Evolutionary conservation across 2,888 invertebrate species (phyloP).

Genomic region (Cataglyphis livida): DNA sequence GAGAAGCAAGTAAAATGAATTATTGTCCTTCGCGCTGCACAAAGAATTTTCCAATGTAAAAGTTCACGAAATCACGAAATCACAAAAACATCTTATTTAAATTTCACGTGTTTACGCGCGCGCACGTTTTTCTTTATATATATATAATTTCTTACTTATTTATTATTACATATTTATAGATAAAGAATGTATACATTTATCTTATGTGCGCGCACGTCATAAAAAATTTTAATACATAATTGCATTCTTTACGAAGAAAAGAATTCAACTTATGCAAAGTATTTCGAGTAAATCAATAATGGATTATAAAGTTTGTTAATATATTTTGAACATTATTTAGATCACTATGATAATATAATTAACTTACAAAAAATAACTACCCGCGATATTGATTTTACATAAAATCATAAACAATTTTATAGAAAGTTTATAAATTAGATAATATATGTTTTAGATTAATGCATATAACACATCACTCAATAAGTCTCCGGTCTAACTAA

Average conservation of each 20-base stretch:
- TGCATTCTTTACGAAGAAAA: slow-evolving; percentile 15
- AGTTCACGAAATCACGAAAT: not conserved
- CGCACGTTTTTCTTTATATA: not conserved
- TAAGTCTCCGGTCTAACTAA: no score
- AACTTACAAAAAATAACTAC: not conserved
- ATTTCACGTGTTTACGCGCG: not conserved
- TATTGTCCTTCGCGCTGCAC: not conserved
- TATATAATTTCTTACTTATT: not conserved
- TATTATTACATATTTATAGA: not conserved
- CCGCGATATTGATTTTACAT: slow-evolving; percentile 5
- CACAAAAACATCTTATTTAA: not conserved
- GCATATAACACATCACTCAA: not conserved
- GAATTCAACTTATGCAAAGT: not conserved
- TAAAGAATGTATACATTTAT: not conserved
- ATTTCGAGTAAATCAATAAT: not conserved
- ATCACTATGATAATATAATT: not conserved
- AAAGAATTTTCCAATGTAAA: not conserved
- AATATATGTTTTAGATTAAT: not conserved
- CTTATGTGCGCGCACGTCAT: not conserved
- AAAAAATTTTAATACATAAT: not conserved
- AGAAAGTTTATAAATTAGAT: not conserved
- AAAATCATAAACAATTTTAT: slow-evolving; percentile 1
- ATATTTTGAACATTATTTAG: not conserved
- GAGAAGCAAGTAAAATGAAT: not conserved
- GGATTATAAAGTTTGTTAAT: slow-evolving; percentile 14